Percentiles rank a stretch among this genome's conserved stretches.
Evolutionary conservation across 1,140 invertebrate species (phyloP).

Genomic region (Colletes gigas): DNA sequence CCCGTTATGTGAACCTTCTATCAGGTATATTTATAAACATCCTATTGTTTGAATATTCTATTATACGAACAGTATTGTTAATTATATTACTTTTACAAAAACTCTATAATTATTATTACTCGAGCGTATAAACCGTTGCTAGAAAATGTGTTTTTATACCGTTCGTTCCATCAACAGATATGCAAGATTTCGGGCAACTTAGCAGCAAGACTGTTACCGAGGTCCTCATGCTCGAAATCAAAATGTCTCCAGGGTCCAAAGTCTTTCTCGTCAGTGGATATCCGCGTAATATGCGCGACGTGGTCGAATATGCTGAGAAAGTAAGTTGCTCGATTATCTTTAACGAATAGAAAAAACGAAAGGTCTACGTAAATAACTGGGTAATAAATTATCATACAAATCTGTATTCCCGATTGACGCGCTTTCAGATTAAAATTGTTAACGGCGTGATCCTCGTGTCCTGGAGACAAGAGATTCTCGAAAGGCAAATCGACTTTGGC

Average conservation of each 20-base stretch:
- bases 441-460: constrained; percentile 92
- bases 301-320: constrained; percentile 94
- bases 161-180: constrained; percentile 81
- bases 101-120: no score
- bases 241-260: constrained; percentile 93
- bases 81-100: no score
- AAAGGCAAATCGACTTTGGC: constrained; percentile 94
- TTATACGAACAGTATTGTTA: no score
- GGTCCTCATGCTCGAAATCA: constrained; percentile 95
- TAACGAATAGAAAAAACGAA: no score
- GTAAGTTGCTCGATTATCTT: constrained; percentile 80
- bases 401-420: not conserved
- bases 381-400: no score
- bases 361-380: no score
- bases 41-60: no score
- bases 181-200: constrained; percentile 91
- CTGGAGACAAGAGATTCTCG: constrained; percentile 91
- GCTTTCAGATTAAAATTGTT: constrained; percentile 90
- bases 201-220: constrained; percentile 93
- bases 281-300: constrained; percentile 94
- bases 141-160: not conserved
- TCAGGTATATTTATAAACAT: no score
- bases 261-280: constrained; percentile 98
- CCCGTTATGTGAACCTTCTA: no score
- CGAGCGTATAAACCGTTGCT: no score